These are phyloP conservation scores for Eonycteris spelaea DNA, from an alignment of 2,113 vertebrate genomes.

Conservation along the genomic window DNA sequence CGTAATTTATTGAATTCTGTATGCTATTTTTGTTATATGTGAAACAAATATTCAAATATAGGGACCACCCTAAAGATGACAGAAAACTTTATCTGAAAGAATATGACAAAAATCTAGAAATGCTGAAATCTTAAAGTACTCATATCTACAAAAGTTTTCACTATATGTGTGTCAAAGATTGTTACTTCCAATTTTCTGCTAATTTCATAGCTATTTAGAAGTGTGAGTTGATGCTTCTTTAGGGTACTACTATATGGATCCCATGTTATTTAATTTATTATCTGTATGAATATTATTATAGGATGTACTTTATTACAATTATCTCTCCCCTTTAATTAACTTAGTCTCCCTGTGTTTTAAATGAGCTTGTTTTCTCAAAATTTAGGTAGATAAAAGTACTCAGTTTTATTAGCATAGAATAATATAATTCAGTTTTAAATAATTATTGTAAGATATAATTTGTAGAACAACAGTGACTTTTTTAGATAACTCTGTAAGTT, in stretches of 20 bases:
- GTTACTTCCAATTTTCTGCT: not conserved
- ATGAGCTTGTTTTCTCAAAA: not conserved
- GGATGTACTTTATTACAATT: not conserved
- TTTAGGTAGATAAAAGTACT: not conserved
- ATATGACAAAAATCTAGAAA: not conserved
- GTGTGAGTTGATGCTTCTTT: not conserved
- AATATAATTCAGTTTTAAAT: not conserved
- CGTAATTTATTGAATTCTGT: constrained; percentile 9
- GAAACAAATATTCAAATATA: not conserved
- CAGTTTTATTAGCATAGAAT: not conserved
- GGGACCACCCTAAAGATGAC: not conserved
- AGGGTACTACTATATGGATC: not conserved
- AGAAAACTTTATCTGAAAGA: not conserved
- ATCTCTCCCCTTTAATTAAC: not conserved
- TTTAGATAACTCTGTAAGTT: not conserved
- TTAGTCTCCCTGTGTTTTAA: not conserved
- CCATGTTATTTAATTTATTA: not conserved
- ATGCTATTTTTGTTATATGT: not conserved
- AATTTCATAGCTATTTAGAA: not conserved
- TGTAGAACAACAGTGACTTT: not conserved
- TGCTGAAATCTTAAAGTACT: not conserved
- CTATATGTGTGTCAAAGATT: not conserved
- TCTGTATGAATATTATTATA: not conserved
- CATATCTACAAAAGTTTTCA: not conserved
- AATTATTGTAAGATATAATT: not conserved